Evolutionary conservation across 2,113 vertebrate species (phyloP), one percentile per base, ranked within the genome.

Genomic region (Neogobius melanostomus): DNA sequence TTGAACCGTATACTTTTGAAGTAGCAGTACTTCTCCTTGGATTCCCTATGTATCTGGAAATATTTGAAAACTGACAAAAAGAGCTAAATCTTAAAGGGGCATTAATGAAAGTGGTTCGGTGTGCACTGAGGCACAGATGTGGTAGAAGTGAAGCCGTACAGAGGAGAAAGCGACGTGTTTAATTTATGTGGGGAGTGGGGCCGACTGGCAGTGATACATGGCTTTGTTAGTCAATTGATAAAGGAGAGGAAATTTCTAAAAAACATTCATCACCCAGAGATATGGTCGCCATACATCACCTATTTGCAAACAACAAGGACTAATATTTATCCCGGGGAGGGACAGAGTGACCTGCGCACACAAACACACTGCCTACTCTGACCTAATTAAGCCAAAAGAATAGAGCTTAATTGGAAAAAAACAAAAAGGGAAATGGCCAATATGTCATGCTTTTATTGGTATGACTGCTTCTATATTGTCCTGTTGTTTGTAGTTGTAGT

Each of bases 201-300:
- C 87, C 91, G 93, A 94, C 91, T 96, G 96, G 94, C 96, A 98
- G 94, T 98, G 96, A 98, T 98, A 90, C 95, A 98, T 96, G 95
- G 92, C 94, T 94, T 93, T 95, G 93, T 95, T 95, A 94, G 95
- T 94, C 95, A 94, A 94, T 96, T 98, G 96, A 98, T 97, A 98
- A 97, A 96, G 94, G 94, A 93, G 94, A 97, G 95, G 95, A 97
- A 95, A 96, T 98, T 95, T 95, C 94, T 94, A 92, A 95, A 96
- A 96, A 96, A 93, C 95, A 96, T 95, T 96, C 94, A 96, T 95
- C 94, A 96, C 91, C 79, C 81, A 92, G 92, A 94, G 93, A 95
- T 94, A 95, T 92, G 94, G 93, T 92, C 93, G 90, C 93, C 94
- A 97, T 98, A 95, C 83, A 98, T 98, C 95, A 97, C 92, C 92